phyloP scores from a whole-genome alignment of 1,140 invertebrate genomes.

The Tetramorium simillimum region DNA sequence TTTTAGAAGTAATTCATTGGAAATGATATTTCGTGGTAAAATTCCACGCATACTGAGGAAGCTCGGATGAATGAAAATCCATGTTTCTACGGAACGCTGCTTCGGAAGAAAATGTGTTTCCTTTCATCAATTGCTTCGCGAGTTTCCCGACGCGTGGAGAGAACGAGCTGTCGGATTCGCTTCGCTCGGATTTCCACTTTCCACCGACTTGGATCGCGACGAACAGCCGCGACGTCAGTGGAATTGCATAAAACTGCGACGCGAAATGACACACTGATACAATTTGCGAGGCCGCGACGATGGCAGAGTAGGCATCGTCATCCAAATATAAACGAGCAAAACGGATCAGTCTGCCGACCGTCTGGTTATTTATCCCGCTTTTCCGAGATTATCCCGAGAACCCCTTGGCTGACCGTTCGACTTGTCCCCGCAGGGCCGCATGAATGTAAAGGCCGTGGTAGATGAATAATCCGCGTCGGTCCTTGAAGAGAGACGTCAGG shows the following conservation, averaged over 20 bases:
- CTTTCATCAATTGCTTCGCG: background rate
- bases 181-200: constrained; percentile 5
- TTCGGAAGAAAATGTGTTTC: background rate
- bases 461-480: constrained; percentile 25
- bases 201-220: background rate
- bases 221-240: constrained; percentile 39
- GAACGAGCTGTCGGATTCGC: constrained; percentile 1
- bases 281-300: constrained; percentile 28
- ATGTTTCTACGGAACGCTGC: background rate
- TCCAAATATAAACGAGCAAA: constrained; percentile 74
- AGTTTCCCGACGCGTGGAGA: background rate
- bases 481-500: background rate
- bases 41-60: background rate
- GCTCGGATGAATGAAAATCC: background rate
- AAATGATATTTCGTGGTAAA: background rate
- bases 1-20: background rate
- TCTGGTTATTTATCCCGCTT: constrained; percentile 73
- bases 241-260: constrained; percentile 52
- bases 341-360: constrained; percentile 63
- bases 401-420: constrained; percentile 54
- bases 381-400: constrained; percentile 70
- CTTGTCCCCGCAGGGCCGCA: constrained; percentile 34
- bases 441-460: constrained; percentile 1
- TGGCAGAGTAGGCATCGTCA: constrained; percentile 54
- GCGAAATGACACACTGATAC: constrained; percentile 48